Percentiles rank a stretch among this genome's conserved stretches.
These are phyloP conservation scores for Plectrocnemia conspersa DNA, from an alignment of 1,140 invertebrate genomes.

Conservation along the genomic window DNA sequence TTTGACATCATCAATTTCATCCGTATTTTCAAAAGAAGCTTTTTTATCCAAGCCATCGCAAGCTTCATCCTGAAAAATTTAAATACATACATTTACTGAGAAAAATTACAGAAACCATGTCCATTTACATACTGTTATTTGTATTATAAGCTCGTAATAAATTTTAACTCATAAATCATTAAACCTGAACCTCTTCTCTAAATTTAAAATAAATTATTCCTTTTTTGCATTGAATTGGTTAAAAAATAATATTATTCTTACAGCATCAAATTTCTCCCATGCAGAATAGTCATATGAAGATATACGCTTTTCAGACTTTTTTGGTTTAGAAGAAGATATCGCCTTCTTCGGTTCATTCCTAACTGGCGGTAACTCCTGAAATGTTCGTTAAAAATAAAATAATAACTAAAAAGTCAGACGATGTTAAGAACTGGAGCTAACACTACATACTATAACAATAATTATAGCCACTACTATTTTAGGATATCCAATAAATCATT, in stretches of 20 bases:
- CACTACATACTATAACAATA: no score
- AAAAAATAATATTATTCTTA: constrained; percentile 43
- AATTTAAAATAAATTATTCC: neutral
- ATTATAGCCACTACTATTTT: no score
- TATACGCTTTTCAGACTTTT: constrained; percentile 45
- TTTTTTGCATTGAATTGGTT: neutral
- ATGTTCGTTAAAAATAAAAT: neutral
- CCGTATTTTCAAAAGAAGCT: constrained; percentile 49
- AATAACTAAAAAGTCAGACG: no score
- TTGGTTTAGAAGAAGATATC: constrained; percentile 39
- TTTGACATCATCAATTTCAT: constrained; percentile 43
- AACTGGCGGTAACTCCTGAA: constrained; percentile 53
- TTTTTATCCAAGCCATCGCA: constrained; percentile 63
- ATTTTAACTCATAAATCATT: constrained; percentile 5
- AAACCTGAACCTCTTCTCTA: constrained; percentile 2
- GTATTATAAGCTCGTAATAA: neutral
- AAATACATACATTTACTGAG: neutral
- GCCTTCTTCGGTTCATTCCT: constrained; percentile 50
- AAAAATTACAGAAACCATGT: neutral
- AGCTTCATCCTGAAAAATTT: constrained; percentile 58
- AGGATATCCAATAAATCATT: no score
- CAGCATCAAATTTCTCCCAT: constrained; percentile 80
- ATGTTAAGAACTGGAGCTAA: no score
- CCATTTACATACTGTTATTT: neutral
- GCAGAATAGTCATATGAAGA: constrained; percentile 60